phyloP scores from a whole-genome alignment of 2,888 invertebrate genomes.

The Latrodectus elegans region DNA sequence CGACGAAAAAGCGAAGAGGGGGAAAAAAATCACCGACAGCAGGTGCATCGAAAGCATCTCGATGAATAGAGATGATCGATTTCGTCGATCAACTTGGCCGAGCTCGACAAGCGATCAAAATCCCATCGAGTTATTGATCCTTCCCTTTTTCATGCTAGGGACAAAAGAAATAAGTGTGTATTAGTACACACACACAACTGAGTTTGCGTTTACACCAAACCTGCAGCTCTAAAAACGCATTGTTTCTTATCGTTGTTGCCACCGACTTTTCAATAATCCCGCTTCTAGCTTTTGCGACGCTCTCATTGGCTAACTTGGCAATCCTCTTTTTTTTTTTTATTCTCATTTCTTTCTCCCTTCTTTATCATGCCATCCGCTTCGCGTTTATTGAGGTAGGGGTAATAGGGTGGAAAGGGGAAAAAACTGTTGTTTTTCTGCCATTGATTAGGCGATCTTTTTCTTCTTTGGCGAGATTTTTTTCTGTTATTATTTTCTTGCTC shows the following conservation, averaged over 20 bases:
- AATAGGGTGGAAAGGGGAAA: conserved; percentile 27
- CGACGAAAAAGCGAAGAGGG: background rate
- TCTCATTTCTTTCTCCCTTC: conserved; percentile 14
- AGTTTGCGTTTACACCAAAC: conserved; percentile 37
- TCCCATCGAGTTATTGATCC: conserved; percentile 57
- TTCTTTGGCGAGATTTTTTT: conserved; percentile 32
- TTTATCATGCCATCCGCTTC: conserved; percentile 59
- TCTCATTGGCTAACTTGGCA: conserved; percentile 60
- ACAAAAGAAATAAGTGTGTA: conserved; percentile 28
- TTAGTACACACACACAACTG: conserved; percentile 23
- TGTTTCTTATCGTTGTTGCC: conserved; percentile 67
- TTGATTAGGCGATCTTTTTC: conserved; percentile 67
- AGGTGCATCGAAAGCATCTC: conserved; percentile 57
- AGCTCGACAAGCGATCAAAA: conserved; percentile 61
- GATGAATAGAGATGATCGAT: conserved; percentile 66
- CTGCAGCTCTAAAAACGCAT: conserved; percentile 58
- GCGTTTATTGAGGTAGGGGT: conserved; percentile 61
- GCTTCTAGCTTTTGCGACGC: conserved; percentile 38
- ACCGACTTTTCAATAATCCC: conserved; percentile 69
- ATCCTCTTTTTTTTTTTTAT: conserved; percentile 4
- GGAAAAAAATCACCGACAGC: conserved; percentile 13
- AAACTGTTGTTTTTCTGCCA: conserved; percentile 65
- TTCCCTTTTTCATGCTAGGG: too few relatives aligned
- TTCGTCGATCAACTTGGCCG: conserved; percentile 37
- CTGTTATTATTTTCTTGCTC: conserved; percentile 57